Percentiles rank a stretch among this genome's conserved stretches.
Conservation (phyloP, 2,113 vertebrate species). For the Chitala chitala region DNA sequence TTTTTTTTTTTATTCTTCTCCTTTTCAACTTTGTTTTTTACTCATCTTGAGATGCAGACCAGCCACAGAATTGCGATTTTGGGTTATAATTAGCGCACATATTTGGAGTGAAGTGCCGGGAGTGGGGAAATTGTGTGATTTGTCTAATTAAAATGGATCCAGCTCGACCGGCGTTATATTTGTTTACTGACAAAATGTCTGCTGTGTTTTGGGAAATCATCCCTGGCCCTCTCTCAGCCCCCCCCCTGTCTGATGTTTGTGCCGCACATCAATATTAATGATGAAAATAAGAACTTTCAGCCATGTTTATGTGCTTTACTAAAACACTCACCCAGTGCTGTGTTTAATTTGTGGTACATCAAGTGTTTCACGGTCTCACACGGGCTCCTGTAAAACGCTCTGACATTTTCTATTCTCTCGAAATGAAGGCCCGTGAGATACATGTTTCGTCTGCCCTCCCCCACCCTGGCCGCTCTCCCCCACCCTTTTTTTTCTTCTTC, state of each 20-base stretch:
- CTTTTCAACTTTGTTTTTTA: conserved; percentile 2
- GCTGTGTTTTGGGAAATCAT: conserved; percentile 33
- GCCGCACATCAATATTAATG: conserved; percentile 51
- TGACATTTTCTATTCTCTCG: conserved; percentile 9
- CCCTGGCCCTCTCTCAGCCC: conserved; percentile 22
- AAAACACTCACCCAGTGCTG: conserved; percentile 11
- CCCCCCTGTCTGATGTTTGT: conserved; percentile 45
- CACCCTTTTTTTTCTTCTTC: background rate
- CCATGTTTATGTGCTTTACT: conserved; percentile 38
- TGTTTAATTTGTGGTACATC: conserved; percentile 20
- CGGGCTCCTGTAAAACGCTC: background rate
- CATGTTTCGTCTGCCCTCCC: background rate
- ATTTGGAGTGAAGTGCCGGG: background rate
- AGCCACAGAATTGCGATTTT: conserved; percentile 4
- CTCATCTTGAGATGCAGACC: background rate
- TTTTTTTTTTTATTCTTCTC: background rate
- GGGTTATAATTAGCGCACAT: conserved; percentile 11
- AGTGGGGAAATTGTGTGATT: conserved; percentile 36
- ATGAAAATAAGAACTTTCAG: conserved; percentile 42
- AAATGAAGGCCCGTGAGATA: conserved; percentile 4
- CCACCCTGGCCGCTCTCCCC: background rate
- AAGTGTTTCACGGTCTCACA: background rate
- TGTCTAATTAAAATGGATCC: conserved; percentile 49
- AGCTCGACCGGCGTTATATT: conserved; percentile 37
- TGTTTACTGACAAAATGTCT: conserved; percentile 45